Percentiles rank a stretch among this genome's conserved stretches.
phyloP scores from a whole-genome alignment of 2,797 vertebrate genomes.

The Danio aesculapii region DNA sequence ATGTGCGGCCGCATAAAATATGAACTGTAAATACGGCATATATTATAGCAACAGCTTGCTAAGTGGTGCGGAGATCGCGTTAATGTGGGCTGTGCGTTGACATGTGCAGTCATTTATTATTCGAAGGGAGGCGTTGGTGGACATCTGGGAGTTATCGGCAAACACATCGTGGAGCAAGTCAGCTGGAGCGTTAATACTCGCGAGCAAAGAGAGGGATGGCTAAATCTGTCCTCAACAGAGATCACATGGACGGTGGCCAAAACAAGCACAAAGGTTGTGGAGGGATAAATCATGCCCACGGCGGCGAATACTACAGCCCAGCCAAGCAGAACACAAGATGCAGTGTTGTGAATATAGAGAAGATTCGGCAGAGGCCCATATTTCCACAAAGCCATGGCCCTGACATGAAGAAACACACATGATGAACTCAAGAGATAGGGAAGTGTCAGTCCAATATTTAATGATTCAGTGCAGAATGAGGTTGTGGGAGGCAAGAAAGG shows the following conservation, averaged over 20 bases:
- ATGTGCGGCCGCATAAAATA: constrained; percentile 6
- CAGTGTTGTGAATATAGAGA: constrained; percentile 22
- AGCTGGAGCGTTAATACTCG: not conserved
- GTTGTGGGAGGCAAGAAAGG: constrained; percentile 2
- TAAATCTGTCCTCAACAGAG: constrained; percentile 54
- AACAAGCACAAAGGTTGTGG: constrained; percentile 48
- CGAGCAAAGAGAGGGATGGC: not conserved
- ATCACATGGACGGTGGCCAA: constrained; percentile 44
- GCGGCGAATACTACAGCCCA: constrained; percentile 11
- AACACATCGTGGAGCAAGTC: constrained; percentile 26
- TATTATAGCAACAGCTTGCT: constrained; percentile 38
- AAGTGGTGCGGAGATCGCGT: constrained; percentile 12
- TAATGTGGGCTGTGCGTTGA: constrained; percentile 25
- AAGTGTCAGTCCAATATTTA: not conserved
- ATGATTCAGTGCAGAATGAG: not conserved
- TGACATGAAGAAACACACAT: constrained; percentile 12
- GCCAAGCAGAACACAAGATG: constrained; percentile 38
- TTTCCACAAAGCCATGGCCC: constrained; percentile 18
- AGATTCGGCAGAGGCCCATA: constrained; percentile 11
- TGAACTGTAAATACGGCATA: constrained; percentile 35
- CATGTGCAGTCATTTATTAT: constrained; percentile 47
- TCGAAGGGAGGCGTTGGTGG: constrained; percentile 9
- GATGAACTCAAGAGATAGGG: not conserved
- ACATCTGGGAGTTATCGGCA: constrained; percentile 43
- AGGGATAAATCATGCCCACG: constrained; percentile 44